These are phyloP conservation scores for Opisthograptis luteolata DNA, from an alignment of 2,888 invertebrate species.

Conservation along the genomic window DNA sequence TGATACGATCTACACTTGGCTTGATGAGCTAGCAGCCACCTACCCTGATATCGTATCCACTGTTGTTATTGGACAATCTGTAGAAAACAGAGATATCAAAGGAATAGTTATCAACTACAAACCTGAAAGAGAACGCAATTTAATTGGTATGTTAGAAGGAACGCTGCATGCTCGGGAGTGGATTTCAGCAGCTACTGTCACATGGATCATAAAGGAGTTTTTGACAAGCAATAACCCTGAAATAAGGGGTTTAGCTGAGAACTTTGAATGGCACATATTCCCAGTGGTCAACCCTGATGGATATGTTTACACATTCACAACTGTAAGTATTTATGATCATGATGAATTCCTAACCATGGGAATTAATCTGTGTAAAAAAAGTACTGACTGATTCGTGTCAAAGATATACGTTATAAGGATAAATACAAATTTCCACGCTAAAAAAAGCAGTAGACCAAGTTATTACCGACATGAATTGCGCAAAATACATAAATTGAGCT, in stretches of 20 bases:
- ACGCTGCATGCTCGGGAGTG: conserved; percentile 90
- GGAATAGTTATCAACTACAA: conserved; percentile 78
- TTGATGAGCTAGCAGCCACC: conserved; percentile 74
- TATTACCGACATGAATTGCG: too few relatives aligned
- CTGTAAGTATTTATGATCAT: conserved; percentile 72
- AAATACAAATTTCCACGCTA: too few relatives aligned
- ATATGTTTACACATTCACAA: conserved; percentile 86
- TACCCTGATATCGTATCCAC: conserved; percentile 79
- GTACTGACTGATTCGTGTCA: too few relatives aligned
- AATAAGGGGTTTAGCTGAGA: conserved; percentile 84
- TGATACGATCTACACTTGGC: conserved; percentile 84
- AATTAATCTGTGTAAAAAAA: too few relatives aligned
- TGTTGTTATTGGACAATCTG: conserved; percentile 83
- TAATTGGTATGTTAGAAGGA: conserved; percentile 83
- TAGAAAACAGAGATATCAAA: conserved; percentile 85
- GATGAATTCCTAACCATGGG: too few relatives aligned
- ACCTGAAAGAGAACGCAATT: conserved; percentile 63
- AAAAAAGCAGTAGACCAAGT: too few relatives aligned
- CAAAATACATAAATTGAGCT: too few relatives aligned
- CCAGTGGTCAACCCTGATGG: conserved; percentile 91
- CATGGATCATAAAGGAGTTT: conserved; percentile 88
- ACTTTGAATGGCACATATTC: conserved; percentile 90
- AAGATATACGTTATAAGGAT: too few relatives aligned
- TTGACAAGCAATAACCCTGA: conserved; percentile 83
- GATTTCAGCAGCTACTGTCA: conserved; percentile 86